phyloP scores from a whole-genome alignment of 2,113 vertebrate species.

The Anoplopoma fimbria region DNA sequence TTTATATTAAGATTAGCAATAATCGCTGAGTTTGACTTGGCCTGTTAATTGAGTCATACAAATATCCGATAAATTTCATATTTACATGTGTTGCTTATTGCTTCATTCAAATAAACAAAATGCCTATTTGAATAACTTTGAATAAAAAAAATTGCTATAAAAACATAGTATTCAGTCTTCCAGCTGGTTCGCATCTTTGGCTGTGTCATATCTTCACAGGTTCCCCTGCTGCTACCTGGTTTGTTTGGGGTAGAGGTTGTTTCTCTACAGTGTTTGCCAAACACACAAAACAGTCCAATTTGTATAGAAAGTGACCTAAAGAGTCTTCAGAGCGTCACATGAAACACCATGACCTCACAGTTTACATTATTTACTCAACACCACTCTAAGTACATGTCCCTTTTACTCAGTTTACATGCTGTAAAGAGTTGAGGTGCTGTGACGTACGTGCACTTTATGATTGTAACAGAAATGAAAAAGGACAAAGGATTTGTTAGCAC shows the following conservation, averaged over 20 bases:
- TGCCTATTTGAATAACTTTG: not conserved
- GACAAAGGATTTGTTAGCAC: not conserved
- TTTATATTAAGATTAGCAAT: not conserved
- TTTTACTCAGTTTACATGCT: not conserved
- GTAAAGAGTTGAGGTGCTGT: not conserved
- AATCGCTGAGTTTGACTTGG: not conserved
- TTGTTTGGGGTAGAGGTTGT: not conserved
- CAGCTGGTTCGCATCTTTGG: not conserved
- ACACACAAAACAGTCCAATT: not conserved
- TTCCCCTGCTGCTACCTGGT: not conserved
- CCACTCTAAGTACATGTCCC: not conserved
- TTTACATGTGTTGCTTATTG: not conserved
- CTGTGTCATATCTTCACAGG: not conserved
- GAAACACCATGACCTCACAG: not conserved
- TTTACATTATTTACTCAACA: conserved; percentile 22
- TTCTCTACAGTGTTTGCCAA: conserved; percentile 25
- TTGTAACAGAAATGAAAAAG: not conserved
- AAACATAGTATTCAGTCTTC: not conserved
- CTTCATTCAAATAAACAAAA: not conserved
- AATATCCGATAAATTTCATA: not conserved
- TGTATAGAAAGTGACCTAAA: conserved; percentile 35
- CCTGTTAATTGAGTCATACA: not conserved
- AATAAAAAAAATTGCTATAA: not conserved
- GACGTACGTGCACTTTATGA: conserved; percentile 17
- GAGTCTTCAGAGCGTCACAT: conserved; percentile 11